A percentile compares a stretch with the other conserved stretches of the same genome.
Evolutionary conservation across 2,113 vertebrate species (phyloP).

Genomic region (Hoplias malabaricus): DNA sequence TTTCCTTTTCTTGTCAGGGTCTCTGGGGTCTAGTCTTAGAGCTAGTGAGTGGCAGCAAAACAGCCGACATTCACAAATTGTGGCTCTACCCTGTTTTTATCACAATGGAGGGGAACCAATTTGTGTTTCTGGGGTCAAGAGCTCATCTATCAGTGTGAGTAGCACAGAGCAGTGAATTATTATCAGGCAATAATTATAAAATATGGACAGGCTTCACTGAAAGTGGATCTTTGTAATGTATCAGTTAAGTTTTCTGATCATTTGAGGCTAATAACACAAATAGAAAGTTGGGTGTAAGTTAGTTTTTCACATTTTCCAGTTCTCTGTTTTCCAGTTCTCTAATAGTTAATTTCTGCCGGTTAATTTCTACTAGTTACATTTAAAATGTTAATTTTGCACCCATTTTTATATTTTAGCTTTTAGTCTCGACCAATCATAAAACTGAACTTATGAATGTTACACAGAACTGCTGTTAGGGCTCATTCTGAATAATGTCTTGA

Average conservation of each 20-base stretch:
- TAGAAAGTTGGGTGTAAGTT: too few relatives aligned
- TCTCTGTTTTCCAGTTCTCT: too few relatives aligned
- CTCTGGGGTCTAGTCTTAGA: too few relatives aligned
- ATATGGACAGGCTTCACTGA: background rate
- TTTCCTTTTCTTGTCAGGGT: too few relatives aligned
- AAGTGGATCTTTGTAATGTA: too few relatives aligned
- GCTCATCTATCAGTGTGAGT: background rate
- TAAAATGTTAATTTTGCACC: too few relatives aligned
- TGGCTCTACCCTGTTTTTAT: background rate
- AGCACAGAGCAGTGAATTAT: background rate
- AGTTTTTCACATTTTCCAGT: background rate
- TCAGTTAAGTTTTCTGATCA: too few relatives aligned
- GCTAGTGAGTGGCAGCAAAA: background rate
- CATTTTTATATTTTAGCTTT: too few relatives aligned
- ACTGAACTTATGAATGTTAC: conserved; percentile 1
- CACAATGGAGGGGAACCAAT: background rate
- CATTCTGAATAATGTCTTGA: background rate
- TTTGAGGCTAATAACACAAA: too few relatives aligned
- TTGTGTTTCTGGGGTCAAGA: background rate
- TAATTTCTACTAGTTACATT: too few relatives aligned
- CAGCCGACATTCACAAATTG: background rate
- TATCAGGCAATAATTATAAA: conserved; percentile 25
- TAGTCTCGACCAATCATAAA: too few relatives aligned
- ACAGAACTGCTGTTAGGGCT: background rate
- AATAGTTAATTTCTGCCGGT: too few relatives aligned